Evolutionary conservation across 1,140 invertebrate genomes (phyloP).

Genomic region (Trissolcus basalis): DNA sequence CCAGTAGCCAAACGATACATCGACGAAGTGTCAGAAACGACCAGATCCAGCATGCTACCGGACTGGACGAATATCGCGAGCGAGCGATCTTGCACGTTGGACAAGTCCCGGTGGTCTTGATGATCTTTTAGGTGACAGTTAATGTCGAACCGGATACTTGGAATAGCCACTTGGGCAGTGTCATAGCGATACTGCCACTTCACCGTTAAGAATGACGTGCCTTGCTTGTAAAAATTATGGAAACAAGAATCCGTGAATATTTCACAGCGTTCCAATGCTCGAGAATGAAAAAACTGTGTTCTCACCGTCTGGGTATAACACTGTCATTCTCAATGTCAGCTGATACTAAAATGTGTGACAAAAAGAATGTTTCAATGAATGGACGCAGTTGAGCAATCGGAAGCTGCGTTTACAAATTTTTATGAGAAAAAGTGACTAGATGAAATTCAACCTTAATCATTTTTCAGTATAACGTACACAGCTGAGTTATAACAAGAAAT

Average conservation of each 20-base stretch:
- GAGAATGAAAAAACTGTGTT: conserved; percentile 22
- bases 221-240: conserved; percentile 37
- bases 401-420: too few species aligned
- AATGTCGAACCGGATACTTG: conserved; percentile 46
- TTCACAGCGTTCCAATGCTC: not conserved
- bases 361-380: too few species aligned
- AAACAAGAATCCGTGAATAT: conserved; percentile 47
- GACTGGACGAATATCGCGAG: conserved; percentile 58
- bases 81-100: conserved; percentile 34
- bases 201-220: conserved; percentile 35
- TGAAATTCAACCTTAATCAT: too few species aligned
- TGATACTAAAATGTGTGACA: conserved; percentile 11
- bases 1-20: conserved; percentile 58
- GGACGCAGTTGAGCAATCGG: too few species aligned
- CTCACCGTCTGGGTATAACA: conserved; percentile 17
- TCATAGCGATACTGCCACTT: conserved; percentile 25
- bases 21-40: conserved; percentile 59
- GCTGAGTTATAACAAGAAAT: too few species aligned
- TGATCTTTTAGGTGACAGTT: conserved; percentile 40
- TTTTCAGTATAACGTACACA: too few species aligned
- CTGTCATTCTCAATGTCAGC: conserved; percentile 30
- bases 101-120: conserved; percentile 64
- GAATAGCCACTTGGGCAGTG: conserved; percentile 33
- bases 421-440: too few species aligned
- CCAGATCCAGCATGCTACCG: conserved; percentile 54